Evolutionary conservation across 2,888 invertebrate genomes (phyloP).

Genomic region (Ectropis crepuscularia): DNA sequence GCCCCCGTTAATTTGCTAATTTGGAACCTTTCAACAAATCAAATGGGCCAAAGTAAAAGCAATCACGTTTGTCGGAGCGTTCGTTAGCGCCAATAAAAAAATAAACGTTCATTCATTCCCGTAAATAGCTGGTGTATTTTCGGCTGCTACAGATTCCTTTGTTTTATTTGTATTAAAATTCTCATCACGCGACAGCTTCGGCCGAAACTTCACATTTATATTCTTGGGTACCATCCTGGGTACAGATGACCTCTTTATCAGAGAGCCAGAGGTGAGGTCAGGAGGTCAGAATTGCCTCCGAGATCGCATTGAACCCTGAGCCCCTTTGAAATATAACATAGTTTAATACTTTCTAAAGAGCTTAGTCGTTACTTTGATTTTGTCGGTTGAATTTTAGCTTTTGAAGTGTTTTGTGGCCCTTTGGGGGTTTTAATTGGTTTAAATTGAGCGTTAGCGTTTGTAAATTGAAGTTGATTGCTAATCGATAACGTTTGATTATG

Average conservation of each 20-base stretch:
- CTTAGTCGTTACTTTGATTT: conserved; percentile 36
- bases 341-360: conserved; percentile 46
- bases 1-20: conserved; percentile 13
- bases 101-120: conserved; percentile 16
- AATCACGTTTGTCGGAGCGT: conserved; percentile 22
- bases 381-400: conserved; percentile 37
- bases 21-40: conserved; percentile 19
- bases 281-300: conserved; percentile 54
- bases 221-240: conserved; percentile 52
- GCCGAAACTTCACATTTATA: conserved; percentile 57
- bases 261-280: conserved; percentile 43
- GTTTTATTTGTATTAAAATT: conserved; percentile 33
- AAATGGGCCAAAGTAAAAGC: conserved; percentile 18
- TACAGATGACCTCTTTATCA: conserved; percentile 66
- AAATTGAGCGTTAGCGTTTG: conserved; percentile 20
- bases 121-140: conserved; percentile 23
- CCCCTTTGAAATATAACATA: conserved; percentile 47
- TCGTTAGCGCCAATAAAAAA: conserved; percentile 27
- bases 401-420: conserved; percentile 22
- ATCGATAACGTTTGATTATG: conserved; percentile 12
- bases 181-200: conserved; percentile 41
- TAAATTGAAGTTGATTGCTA: conserved; percentile 21
- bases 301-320: conserved; percentile 50
- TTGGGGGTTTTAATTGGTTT: conserved; percentile 20
- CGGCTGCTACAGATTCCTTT: conserved; percentile 20